phyloP scores from a whole-genome alignment of 2,888 invertebrate genomes.

The Horisme vitalbata region DNA sequence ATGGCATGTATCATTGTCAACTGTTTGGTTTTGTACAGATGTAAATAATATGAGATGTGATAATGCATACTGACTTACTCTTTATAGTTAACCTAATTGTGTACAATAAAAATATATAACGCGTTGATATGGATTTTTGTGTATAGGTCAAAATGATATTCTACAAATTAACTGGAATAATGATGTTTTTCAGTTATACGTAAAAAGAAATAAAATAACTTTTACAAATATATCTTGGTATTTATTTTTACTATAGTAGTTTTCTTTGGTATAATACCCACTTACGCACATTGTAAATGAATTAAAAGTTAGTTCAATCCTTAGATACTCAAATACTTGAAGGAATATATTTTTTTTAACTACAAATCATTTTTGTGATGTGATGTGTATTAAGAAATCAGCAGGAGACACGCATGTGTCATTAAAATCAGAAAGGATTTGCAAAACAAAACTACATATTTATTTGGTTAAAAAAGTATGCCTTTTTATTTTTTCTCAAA shows the following conservation, averaged over 20 bases:
- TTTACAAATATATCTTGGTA: constrained; percentile 61
- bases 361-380: no score
- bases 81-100: constrained; percentile 69
- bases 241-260: constrained; percentile 6
- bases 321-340: no score
- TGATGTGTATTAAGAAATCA: no score
- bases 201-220: constrained; percentile 78
- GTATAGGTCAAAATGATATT: constrained; percentile 73
- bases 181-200: constrained; percentile 77
- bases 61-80: constrained; percentile 65
- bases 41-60: constrained; percentile 75
- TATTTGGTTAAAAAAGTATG: constrained; percentile 83
- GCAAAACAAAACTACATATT: constrained; percentile 54
- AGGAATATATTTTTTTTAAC: no score
- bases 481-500: constrained; percentile 81
- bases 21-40: constrained; percentile 55
- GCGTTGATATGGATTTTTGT: constrained; percentile 74
- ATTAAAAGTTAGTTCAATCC: no score
- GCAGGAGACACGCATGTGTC: no score
- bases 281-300: no score
- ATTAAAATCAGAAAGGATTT: background rate
- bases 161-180: constrained; percentile 72
- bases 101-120: constrained; percentile 78
- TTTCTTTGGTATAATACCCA: no score
- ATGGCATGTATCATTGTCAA: constrained; percentile 57